Percentiles rank a stretch among this genome's conserved stretches.
Conservation (phyloP, 35 echinoderm and acorn worm species). For the Apostichopus californicus region DNA sequence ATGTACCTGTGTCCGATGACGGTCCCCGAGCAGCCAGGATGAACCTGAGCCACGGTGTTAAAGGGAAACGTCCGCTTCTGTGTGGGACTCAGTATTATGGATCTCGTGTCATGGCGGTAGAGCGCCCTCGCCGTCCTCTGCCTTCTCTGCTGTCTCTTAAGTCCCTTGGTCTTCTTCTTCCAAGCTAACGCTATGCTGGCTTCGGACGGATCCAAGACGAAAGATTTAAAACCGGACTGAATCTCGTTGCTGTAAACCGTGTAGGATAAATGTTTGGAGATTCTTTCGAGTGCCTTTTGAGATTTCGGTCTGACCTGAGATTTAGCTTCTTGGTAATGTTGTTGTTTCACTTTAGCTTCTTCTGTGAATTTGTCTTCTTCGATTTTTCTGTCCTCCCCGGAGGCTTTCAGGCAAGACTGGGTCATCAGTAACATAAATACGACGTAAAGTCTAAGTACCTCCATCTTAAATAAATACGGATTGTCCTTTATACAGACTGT, state of each 20-base stretch:
- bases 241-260: constrained; percentile 43
- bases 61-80: constrained; percentile 58
- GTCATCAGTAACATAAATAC: background rate
- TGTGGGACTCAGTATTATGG: background rate
- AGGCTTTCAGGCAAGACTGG: background rate
- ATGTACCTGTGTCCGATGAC: constrained; percentile 65
- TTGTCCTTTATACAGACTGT: too few relatives aligned
- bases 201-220: background rate
- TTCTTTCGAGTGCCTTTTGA: constrained; percentile 13
- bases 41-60: constrained; percentile 44
- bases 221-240: background rate
- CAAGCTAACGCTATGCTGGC: constrained; percentile 15
- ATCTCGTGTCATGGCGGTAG: constrained; percentile 45
- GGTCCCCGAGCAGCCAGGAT: constrained; percentile 59
- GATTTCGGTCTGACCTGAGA: background rate
- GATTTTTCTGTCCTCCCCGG: background rate
- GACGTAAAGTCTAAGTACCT: background rate
- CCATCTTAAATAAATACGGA: background rate
- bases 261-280: constrained; percentile 32
- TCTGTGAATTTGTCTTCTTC: background rate
- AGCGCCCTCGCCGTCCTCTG: constrained; percentile 29
- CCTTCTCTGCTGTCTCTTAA: background rate
- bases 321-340: background rate
- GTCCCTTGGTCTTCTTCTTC: constrained; percentile 20
- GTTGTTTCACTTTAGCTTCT: background rate